These are phyloP conservation scores for Patiria pectinifera DNA, from an alignment of 53 echinoderm and acorn worm species.

Conservation along the genomic window DNA sequence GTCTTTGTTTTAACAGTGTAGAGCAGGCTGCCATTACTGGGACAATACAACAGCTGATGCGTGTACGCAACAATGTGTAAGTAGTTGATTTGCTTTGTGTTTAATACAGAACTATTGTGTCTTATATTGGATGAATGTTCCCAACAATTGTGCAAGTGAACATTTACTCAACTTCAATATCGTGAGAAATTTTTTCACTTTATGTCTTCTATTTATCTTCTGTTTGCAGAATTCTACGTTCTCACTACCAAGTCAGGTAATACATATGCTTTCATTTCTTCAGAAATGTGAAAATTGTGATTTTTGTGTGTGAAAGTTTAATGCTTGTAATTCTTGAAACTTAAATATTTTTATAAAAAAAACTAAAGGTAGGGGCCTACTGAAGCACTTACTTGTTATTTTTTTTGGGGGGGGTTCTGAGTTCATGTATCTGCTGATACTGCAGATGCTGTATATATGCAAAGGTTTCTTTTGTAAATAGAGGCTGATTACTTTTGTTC, in stretches of 20 bases:
- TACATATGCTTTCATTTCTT: constrained; percentile 19
- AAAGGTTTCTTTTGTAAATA: too few relatives aligned
- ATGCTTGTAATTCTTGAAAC: not conserved
- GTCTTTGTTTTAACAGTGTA: constrained; percentile 62
- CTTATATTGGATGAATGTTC: not conserved
- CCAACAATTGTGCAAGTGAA: too few relatives aligned
- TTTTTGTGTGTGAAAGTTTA: not conserved
- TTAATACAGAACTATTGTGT: too few relatives aligned
- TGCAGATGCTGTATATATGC: too few relatives aligned
- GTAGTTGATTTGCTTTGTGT: constrained; percentile 4
- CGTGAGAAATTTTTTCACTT: not conserved
- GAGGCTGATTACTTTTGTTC: too few relatives aligned
- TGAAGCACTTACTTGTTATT: too few relatives aligned
- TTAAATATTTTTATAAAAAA: not conserved
- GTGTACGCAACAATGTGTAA: constrained; percentile 81
- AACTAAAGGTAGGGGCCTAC: not conserved
- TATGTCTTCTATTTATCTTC: not conserved
- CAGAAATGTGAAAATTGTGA: not conserved
- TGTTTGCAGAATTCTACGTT: constrained; percentile 55
- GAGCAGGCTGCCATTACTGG: constrained; percentile 75
- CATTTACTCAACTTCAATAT: too few relatives aligned
- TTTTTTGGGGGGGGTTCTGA: too few relatives aligned
- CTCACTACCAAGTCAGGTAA: constrained; percentile 43
- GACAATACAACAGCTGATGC: constrained; percentile 76
- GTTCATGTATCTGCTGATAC: too few relatives aligned